Evolutionary conservation across 2,888 invertebrate species (phyloP), one percentile per base, ranked within the genome.

Genomic region (Campoplex capitator): DNA sequence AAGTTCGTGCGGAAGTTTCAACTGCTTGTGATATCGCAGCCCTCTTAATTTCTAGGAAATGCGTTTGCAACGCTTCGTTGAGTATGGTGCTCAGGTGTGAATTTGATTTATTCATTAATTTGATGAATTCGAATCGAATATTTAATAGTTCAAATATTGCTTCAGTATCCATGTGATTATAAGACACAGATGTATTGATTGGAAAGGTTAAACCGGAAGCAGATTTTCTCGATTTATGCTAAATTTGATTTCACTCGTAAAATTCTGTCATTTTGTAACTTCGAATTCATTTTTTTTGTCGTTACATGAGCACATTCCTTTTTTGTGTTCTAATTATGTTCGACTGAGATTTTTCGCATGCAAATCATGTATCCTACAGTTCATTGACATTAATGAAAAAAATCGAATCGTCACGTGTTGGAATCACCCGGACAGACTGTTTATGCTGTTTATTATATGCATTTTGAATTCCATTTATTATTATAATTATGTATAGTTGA

Each of bases 1-100:
- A 93, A 90, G 90, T 93, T 92, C 92, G 92, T 93, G 92, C 88
- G 89, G 89, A 90, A 90, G 88, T 89, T 85, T 83, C 84, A 77
- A 78, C 81, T 56, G 84, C 82, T 88, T 85, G 58, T 35, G 70
- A 67, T 74, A 80, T 65, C 45, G 42, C 42, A 70, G 68, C 28
- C n/a, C 79, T 56, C 42, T 35, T 70, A 70, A 79, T 79, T 70
- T 68, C 70, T 45, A 51, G 48, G 62, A 45, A 80, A 80, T 71
- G 62, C 62, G 62, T 62, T 62, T 32, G 32, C 32, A 32, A 71
- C 48, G 45, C 56, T 42, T 6, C 51, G 65, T 51, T 32, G 32
- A 51, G 13, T 58, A 28, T 58, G 42, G 42, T 18, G 48, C 45
- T 76, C 18, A 28, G 45, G 65, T 58, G 56, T 62, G 45, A 58